Conservation (phyloP, 2,888 invertebrate genomes). For the Apodemia zela region DNA sequence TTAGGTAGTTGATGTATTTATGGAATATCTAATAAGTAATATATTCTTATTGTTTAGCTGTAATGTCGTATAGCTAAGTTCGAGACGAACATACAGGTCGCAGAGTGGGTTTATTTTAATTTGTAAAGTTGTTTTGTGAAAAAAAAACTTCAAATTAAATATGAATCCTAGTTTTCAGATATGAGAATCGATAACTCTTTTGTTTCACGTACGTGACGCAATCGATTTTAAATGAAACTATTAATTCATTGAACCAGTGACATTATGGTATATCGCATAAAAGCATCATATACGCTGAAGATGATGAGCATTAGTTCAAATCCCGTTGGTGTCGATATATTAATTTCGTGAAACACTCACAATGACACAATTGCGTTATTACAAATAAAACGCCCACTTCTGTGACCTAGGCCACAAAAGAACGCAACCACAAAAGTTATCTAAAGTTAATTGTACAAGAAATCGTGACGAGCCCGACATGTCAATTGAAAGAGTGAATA, state of each 20-base stretch:
- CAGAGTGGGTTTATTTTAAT: conserved; percentile 35
- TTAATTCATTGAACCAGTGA: neutral
- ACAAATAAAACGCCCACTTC: conserved; percentile 26
- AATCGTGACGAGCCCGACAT: conserved; percentile 69
- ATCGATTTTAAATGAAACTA: no score
- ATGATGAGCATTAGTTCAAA: neutral
- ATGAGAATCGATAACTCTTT: no score
- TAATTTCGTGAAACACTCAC: neutral
- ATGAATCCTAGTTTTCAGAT: no score
- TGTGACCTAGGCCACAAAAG: conserved; percentile 27
- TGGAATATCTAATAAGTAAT: conserved; percentile 26
- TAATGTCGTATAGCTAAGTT: conserved; percentile 33
- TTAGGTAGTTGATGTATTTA: conserved; percentile 33
- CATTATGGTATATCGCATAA: neutral
- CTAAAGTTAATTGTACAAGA: conserved; percentile 69
- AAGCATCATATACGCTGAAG: neutral
- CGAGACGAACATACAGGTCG: conserved; percentile 37
- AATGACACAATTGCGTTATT: neutral
- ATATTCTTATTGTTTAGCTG: conserved; percentile 31
- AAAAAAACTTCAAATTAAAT: no score
- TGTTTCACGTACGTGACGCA: no score
- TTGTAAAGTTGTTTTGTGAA: no score
- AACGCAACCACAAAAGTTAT: conserved; percentile 40
- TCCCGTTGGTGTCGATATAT: no score
- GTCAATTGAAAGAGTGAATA: conserved; percentile 76